These are phyloP conservation scores for Calvadosia cruxmelitensis DNA, from an alignment of 30 jellyfish, hydroid and myxozoan species.

Conservation along the genomic window DNA sequence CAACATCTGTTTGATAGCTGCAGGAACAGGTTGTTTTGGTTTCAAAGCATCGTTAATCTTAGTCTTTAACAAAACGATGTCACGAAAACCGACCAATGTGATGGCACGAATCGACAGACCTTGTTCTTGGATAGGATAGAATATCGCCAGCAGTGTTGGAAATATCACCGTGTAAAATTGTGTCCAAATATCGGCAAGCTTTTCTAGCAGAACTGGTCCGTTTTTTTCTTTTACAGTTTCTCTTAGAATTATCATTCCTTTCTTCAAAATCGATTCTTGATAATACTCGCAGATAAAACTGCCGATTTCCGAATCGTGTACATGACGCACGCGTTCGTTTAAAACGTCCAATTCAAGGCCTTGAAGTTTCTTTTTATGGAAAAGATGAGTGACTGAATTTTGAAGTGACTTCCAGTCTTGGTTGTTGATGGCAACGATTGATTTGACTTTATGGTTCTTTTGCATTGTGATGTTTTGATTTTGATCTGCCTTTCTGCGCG, in stretches of 20 bases:
- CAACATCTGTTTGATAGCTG: constrained; percentile 69
- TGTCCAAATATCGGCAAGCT: constrained; percentile 67
- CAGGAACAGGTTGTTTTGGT: constrained; percentile 43
- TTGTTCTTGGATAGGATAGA: constrained; percentile 79
- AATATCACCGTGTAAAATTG: constrained; percentile 54
- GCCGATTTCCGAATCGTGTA: constrained; percentile 60
- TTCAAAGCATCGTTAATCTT: constrained; percentile 56
- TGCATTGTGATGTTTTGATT: constrained; percentile 14
- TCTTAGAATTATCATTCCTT: constrained; percentile 76
- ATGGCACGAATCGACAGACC: constrained; percentile 58
- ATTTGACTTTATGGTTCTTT: constrained; percentile 7
- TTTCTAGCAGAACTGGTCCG: constrained; percentile 45
- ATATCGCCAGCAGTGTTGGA: constrained; percentile 69
- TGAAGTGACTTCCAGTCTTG: constrained; percentile 80
- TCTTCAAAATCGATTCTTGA: constrained; percentile 57
- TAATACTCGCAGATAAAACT: constrained; percentile 58
- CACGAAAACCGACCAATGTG: constrained; percentile 79
- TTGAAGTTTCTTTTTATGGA: constrained; percentile 51
- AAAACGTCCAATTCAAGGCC: constrained; percentile 50
- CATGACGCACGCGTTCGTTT: constrained; percentile 69
- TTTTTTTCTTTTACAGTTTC: constrained; percentile 67
- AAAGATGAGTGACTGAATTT: constrained; percentile 49
- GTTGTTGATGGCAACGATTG: constrained; percentile 64
- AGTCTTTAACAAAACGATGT: constrained; percentile 66
- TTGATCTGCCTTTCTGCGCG: constrained; percentile 18